These are phyloP conservation scores for Psettodes erumei DNA, from an alignment of 2,113 vertebrate genomes.

Conservation along the genomic window DNA sequence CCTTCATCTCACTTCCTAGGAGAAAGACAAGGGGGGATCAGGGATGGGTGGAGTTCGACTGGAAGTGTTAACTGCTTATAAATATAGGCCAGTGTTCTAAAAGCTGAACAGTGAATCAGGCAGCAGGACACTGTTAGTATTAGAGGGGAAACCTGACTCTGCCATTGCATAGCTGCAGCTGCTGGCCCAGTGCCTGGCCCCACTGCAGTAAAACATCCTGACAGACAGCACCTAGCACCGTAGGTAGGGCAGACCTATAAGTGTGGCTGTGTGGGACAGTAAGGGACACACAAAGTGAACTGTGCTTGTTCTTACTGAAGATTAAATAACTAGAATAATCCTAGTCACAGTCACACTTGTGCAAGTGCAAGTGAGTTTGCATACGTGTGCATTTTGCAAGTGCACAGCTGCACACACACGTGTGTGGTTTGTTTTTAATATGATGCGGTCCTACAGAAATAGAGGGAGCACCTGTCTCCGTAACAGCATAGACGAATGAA, in stretches of 20 bases:
- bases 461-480: constrained; percentile 82
- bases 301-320: not conserved
- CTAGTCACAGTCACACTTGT: not conserved
- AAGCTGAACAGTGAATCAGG: constrained; percentile 92
- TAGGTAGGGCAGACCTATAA: constrained; percentile 24
- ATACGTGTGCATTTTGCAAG: constrained; percentile 9
- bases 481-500: constrained; percentile 74
- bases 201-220: constrained; percentile 87
- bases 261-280: not conserved
- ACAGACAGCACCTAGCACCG: constrained; percentile 70
- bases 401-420: constrained; percentile 34
- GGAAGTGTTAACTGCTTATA: constrained; percentile 87
- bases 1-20: constrained; percentile 52
- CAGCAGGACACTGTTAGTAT: constrained; percentile 79
- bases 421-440: constrained; percentile 71
- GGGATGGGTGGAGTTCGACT: constrained; percentile 61
- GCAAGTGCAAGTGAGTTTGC: not conserved
- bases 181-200: constrained; percentile 86
- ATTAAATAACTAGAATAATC: not conserved
- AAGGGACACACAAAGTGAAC: not conserved
- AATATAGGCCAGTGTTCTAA: constrained; percentile 94
- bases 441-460: constrained; percentile 79
- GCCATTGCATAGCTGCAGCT: constrained; percentile 87
- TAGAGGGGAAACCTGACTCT: constrained; percentile 88
- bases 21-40: constrained; percentile 55